phyloP scores from a whole-genome alignment of 2,113 vertebrate genomes.

The Trochalopteron elliotii region DNA sequence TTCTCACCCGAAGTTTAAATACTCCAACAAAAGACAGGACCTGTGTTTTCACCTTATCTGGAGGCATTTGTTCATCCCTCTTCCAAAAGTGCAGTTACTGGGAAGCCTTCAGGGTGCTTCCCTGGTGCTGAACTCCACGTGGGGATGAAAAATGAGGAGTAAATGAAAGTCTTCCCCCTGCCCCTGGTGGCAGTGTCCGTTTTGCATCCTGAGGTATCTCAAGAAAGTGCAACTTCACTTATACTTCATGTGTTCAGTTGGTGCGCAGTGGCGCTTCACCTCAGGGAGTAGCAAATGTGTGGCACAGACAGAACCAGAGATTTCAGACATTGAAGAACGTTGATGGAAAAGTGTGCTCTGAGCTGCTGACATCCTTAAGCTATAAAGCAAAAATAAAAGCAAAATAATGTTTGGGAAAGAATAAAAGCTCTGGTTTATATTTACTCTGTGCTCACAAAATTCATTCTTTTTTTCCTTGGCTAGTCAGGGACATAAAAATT shows the following conservation, averaged over 20 bases:
- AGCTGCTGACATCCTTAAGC: constrained; percentile 16
- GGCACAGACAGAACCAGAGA: neutral
- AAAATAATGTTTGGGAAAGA: constrained; percentile 16
- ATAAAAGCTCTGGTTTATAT: constrained; percentile 29
- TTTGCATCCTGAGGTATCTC: neutral
- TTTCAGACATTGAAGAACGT: neutral
- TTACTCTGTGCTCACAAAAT: constrained; percentile 16
- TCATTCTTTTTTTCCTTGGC: constrained; percentile 11
- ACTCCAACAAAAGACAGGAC: neutral
- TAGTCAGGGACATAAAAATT: constrained; percentile 54
- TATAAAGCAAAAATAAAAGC: constrained; percentile 23
- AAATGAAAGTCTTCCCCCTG: neutral
- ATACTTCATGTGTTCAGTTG: neutral
- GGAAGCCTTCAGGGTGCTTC: neutral
- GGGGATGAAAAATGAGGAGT: neutral
- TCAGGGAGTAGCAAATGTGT: neutral
- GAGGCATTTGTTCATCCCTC: neutral
- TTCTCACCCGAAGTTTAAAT: neutral
- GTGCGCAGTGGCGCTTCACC: neutral
- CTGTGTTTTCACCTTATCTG: neutral
- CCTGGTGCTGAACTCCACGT: neutral
- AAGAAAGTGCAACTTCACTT: neutral
- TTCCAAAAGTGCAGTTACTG: neutral
- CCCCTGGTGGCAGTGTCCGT: neutral
- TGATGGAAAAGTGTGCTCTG: neutral